These are phyloP conservation scores for Shargacucullia verbasci DNA, from an alignment of 2,888 invertebrate genomes.

Conservation along the genomic window DNA sequence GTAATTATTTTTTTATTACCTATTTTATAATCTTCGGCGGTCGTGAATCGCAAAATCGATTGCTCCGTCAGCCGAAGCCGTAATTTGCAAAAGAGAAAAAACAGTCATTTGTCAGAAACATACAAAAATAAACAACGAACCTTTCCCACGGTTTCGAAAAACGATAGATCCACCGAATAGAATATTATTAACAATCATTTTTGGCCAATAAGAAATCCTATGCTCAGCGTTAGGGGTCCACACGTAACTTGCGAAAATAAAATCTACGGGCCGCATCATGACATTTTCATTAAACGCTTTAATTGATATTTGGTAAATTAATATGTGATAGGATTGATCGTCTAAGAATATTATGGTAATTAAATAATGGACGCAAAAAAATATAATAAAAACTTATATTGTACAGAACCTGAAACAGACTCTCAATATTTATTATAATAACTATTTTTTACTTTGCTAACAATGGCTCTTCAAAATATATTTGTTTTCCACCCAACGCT, in stretches of 20 bases:
- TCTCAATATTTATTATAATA: conserved; percentile 8
- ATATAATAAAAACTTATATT: conserved; percentile 4
- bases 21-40: conserved; percentile 62
- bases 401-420: conserved; percentile 30
- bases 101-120: conserved; percentile 67
- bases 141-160: conserved; percentile 77
- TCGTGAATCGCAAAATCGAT: conserved; percentile 77
- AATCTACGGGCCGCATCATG: conserved; percentile 31
- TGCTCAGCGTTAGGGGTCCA: conserved; percentile 52
- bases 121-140: conserved; percentile 65
- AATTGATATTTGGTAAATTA: background rate
- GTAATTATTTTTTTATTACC: conserved; percentile 69
- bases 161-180: conserved; percentile 58
- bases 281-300: conserved; percentile 3
- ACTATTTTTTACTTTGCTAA: conserved; percentile 33
- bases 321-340: background rate
- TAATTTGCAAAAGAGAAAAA: conserved; percentile 76
- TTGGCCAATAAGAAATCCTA: conserved; percentile 57
- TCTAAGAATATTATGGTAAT: conserved; percentile 3
- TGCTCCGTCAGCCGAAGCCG: conserved; percentile 72
- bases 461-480: conserved; percentile 35
- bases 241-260: conserved; percentile 19
- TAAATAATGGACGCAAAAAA: conserved; percentile 7
- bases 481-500: conserved; percentile 33
- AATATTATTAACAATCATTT: conserved; percentile 58